Base-by-base conservation (phyloP, 2,888 invertebrate genomes). In the Lochmaea crataegi region DNA sequence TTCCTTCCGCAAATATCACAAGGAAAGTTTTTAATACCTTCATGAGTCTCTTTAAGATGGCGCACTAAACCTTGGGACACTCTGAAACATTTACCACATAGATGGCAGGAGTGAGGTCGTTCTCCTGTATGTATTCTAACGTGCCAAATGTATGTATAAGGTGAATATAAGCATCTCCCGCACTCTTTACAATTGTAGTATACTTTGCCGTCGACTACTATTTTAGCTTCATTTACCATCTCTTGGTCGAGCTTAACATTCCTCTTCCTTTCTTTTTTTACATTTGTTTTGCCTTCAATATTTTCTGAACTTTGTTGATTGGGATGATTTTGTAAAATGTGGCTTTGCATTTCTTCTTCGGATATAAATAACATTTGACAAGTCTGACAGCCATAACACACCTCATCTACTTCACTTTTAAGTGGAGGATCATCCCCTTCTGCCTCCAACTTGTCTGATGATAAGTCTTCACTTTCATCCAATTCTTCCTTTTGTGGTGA, bases 1-100 rank as follows among this genome's bases (percentile, higher is more conserved):
- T 86, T 90, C 22, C 89, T 87, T 0, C 87, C 86, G 83, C 91
- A 92, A 32, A 89, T 79, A 70, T 88, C 87, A 84, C 92, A 92
- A 0, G 89, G 83, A 82, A 89, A 90, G 16, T 90, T 90, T 75
- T 90, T 90, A 5, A 89, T 87, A 2, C 90, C 88, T 77, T 90
- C 89, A 85, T 92, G 92, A 2, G 92, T 92, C 79, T 91, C 91
- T 26, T 89, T 87, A 32, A 92, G 80, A 81, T 92, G 92, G 1
- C 92, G 86, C 61, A 89, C 89, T 38, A 92, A 84, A 0, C 91
- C 92, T 84, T 90, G 89, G 16, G 90, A 90, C n/a, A 91, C 89
- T 26, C 92, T 87, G 85, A 92, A 92, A 81, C 90, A 90, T 79
- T 91, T 91, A 2, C 92, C 92, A 83, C 92, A 92, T 22, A 91